Conservation (phyloP, 2,113 vertebrate species). For the Smithornis capensis region DNA sequence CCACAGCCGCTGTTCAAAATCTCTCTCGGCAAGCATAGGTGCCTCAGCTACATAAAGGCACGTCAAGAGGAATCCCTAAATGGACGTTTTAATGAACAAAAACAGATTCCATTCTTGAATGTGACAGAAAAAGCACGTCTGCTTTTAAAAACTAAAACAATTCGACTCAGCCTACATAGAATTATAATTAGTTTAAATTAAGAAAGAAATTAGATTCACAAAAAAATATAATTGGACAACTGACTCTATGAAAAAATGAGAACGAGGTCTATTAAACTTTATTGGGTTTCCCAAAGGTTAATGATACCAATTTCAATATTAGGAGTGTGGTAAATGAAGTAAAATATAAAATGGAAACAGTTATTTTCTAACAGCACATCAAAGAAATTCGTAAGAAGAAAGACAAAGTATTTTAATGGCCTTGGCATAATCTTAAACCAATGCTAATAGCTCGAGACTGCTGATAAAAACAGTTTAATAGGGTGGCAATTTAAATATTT, state of each 20-base stretch:
- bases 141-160: constrained; percentile 51
- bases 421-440: constrained; percentile 72
- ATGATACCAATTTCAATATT: constrained; percentile 75
- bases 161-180: constrained; percentile 12
- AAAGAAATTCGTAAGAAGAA: constrained; percentile 66
- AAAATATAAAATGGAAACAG: constrained; percentile 73
- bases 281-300: constrained; percentile 78
- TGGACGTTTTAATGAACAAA: neutral
- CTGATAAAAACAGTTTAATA: constrained; percentile 80
- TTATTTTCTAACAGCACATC: constrained; percentile 71
- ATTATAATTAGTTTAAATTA: constrained; percentile 72
- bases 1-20: neutral
- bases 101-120: neutral
- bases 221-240: constrained; percentile 76
- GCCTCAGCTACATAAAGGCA: neutral
- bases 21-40: neutral
- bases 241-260: constrained; percentile 73
- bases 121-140: constrained; percentile 46
- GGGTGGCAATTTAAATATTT: constrained; percentile 79
- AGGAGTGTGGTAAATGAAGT: constrained; percentile 72
- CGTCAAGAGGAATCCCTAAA: neutral
- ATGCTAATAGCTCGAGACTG: constrained; percentile 73
- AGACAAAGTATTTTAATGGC: constrained; percentile 76
- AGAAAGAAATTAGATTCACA: constrained; percentile 71
- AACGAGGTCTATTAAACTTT: constrained; percentile 76